A percentile compares a stretch with the other conserved stretches of the same genome.
These are phyloP conservation scores for Ahaetulla prasina DNA, from an alignment of 2,113 vertebrate species.

Conservation along the genomic window DNA sequence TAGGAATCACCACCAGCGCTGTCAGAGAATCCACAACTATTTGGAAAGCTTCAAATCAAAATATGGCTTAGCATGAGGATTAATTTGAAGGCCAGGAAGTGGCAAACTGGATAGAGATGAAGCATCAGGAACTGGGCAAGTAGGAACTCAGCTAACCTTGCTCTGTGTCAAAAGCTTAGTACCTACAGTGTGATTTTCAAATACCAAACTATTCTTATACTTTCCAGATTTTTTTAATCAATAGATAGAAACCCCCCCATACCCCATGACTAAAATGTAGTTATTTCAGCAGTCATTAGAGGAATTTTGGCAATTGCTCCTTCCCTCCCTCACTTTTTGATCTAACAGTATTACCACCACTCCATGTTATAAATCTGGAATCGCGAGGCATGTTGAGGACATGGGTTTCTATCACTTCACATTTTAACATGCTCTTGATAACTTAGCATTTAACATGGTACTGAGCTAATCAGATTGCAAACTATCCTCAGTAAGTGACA, in stretches of 20 bases:
- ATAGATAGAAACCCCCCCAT: background rate
- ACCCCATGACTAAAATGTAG: background rate
- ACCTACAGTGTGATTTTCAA: background rate
- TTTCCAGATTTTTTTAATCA: background rate
- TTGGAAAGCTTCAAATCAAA: background rate
- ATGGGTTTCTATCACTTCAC: background rate
- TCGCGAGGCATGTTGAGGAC: background rate
- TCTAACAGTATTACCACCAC: background rate
- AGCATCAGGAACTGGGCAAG: background rate
- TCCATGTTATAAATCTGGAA: background rate
- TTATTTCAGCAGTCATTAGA: background rate
- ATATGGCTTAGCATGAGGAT: background rate
- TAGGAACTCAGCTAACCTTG: background rate
- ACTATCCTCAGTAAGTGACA: background rate
- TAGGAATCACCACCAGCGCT: background rate
- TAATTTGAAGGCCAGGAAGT: background rate
- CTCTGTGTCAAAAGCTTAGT: background rate
- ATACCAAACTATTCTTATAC: background rate
- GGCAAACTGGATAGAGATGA: background rate
- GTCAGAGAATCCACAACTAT: background rate
- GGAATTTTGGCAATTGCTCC: fast-evolving
- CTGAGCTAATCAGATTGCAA: background rate
- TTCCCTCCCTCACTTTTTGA: fast-evolving
- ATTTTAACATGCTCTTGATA: background rate
- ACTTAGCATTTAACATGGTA: background rate